Base-by-base conservation (phyloP, 2,113 vertebrate species). In the Xiphorhynchus elegans region DNA sequence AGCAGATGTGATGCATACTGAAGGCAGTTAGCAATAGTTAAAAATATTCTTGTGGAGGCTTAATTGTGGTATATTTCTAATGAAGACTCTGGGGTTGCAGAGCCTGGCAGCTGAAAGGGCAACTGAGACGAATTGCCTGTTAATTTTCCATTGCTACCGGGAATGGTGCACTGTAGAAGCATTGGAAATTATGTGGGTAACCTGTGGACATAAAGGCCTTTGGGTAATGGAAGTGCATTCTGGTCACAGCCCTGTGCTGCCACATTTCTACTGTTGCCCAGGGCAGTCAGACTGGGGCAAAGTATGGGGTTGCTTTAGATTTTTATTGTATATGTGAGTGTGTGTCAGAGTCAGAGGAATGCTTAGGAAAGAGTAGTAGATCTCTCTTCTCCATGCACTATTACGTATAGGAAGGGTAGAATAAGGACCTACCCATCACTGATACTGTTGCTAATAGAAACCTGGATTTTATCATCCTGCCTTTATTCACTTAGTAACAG, bases 111-210 rank as follows among this genome's bases (percentile, higher is more conserved):
- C 50, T 0, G 2, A 74, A 76, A 79, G 44, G 12, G 46, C 0
- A 0, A 17, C 20, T 44, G 23, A 67, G 39, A 83, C 25, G 28
- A 90, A 42, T 12, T 93, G 11, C 0, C 2, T 60, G 29, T 44
- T 77, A 15, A 26, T 84, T 90, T 73, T 70, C 21, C 24, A 7
- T 59, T 88, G 72, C 42, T 55, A 4, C 18, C 50, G 39, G 35
- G 8, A 44, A 19, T 55, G 44, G 24, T 66, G 29, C 66, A 47
- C 37, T 0, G 0, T 44, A 40, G 14, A 55, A 19, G 16, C 6
- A 20, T 72, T 53, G 66, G 56, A 50, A 81, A 81, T 77, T 47
- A 13, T 14, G 29, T 8, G 18, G 16, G 42, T 10, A 63, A 17
- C 14, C 49, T 79, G 24, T 50, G 31, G 17, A 47, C 24, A 3